These are phyloP conservation scores for Thysanoteuthis rhombus DNA, from an alignment of 2,888 invertebrate genomes.

Conservation along the genomic window DNA sequence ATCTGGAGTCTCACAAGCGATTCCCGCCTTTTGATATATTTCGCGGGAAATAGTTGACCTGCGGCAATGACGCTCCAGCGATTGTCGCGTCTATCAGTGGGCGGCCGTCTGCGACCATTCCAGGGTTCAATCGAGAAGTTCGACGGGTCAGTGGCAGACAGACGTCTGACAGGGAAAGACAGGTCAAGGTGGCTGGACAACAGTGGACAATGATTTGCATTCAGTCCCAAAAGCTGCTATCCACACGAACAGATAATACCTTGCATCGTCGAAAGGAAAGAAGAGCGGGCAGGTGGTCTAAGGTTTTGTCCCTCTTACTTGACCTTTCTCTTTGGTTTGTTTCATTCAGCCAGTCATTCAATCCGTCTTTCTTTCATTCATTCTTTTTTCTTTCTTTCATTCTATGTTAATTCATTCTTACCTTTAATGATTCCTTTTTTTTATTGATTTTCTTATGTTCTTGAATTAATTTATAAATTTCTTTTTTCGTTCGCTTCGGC, in stretches of 20 bases:
- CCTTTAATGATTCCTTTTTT: no score
- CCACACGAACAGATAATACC: not conserved
- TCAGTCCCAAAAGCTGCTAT: not conserved
- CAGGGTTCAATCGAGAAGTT: not conserved
- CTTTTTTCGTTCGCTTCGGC: no score
- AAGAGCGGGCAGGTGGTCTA: not conserved
- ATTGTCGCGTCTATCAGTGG: not conserved
- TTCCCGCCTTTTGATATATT: not conserved
- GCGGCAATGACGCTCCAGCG: not conserved
- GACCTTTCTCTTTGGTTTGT: not conserved
- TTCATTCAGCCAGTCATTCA: not conserved
- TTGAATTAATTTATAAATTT: no score
- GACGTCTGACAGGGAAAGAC: not conserved
- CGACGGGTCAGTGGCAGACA: not conserved
- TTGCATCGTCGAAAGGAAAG: not conserved
- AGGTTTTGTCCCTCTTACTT: not conserved
- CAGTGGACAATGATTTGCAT: conserved; percentile 12
- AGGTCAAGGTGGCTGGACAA: conserved; percentile 12
- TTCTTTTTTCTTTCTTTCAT: no score
- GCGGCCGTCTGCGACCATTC: not conserved
- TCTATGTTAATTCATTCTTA: no score
- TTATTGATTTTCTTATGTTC: no score
- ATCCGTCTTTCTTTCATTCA: not conserved
- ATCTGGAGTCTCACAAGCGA: not conserved
- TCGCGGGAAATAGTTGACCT: not conserved